These are phyloP conservation scores for Diorhabda elongata DNA, from an alignment of 1,140 invertebrate genomes.

Conservation along the genomic window DNA sequence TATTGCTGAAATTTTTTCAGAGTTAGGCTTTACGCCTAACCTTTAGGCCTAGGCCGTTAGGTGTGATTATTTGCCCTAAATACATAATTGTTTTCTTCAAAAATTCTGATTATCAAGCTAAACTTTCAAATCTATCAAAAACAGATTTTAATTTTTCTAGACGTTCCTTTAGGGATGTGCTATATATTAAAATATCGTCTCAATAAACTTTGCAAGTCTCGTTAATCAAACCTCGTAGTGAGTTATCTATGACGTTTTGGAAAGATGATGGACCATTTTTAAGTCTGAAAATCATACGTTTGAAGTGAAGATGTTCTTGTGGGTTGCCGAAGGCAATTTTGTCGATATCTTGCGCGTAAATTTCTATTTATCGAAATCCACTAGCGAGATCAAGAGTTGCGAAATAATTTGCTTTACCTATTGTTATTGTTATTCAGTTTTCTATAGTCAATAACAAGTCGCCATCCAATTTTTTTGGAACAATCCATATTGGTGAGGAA, in stretches of 20 bases:
- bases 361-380: slow-evolving; percentile 38
- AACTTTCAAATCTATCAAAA: background rate
- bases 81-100: background rate
- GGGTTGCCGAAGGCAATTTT: slow-evolving; percentile 36
- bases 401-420: too few species aligned
- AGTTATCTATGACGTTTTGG: slow-evolving; percentile 44
- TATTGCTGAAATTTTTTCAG: slow-evolving; percentile 1
- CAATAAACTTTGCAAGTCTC: slow-evolving; percentile 41
- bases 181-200: slow-evolving; percentile 9
- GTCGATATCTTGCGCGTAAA: slow-evolving; percentile 25
- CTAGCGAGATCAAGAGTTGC: background rate
- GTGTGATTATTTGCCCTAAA: slow-evolving; percentile 4
- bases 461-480: too few species aligned
- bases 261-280: slow-evolving; percentile 36
- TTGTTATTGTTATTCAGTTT: too few species aligned
- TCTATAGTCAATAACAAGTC: too few species aligned
- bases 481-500: too few species aligned
- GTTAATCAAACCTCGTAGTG: slow-evolving; percentile 34
- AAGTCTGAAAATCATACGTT: slow-evolving; percentile 42
- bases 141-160: background rate
- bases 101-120: slow-evolving; percentile 4
- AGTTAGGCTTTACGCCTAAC: background rate
- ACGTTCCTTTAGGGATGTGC: background rate
- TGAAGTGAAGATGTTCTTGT: slow-evolving; percentile 40
- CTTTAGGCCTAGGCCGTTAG: too few species aligned